Conservation (phyloP, 1,140 invertebrate genomes). For the Sminthurides bifidus region DNA sequence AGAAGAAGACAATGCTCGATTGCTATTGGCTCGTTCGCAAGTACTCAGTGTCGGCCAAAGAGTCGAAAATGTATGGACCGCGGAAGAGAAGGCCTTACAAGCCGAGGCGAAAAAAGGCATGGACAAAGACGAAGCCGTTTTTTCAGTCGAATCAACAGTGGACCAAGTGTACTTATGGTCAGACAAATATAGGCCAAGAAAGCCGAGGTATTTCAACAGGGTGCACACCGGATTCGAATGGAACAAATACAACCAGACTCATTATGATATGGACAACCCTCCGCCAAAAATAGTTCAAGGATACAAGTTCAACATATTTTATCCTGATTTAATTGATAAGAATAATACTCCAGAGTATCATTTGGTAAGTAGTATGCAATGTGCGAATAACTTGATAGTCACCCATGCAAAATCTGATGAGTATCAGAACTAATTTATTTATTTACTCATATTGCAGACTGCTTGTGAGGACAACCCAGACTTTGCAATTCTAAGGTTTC, state of each 20-base stretch:
- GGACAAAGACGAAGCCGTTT: conserved; percentile 76
- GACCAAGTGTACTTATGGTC: conserved; percentile 91
- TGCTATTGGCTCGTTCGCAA: conserved; percentile 58
- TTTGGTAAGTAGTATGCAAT: conserved; percentile 46
- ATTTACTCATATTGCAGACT: conserved; percentile 50
- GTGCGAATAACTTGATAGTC: neutral
- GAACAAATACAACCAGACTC: conserved; percentile 99
- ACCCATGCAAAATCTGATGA: neutral
- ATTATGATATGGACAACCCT: conserved; percentile 99
- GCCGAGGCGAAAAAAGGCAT: conserved; percentile 77
- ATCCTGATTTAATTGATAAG: conserved; percentile 97
- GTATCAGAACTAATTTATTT: conserved; percentile 7
- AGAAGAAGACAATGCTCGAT: conserved; percentile 61
- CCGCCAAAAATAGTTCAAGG: conserved; percentile 99
- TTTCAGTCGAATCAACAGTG: conserved; percentile 78
- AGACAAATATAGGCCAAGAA: conserved; percentile 93
- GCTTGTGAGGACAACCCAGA: conserved; percentile 84
- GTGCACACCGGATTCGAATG: conserved; percentile 22
- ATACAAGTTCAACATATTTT: conserved; percentile 99
- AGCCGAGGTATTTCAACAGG: conserved; percentile 95
- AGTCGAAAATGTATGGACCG: conserved; percentile 34
- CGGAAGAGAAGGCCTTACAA: conserved; percentile 46
- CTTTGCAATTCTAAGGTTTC: conserved; percentile 88
- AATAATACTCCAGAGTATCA: conserved; percentile 85
- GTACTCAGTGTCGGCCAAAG: conserved; percentile 36